Base-by-base conservation (phyloP, 2,797 vertebrate species). In the Peromyscus melanophrys region DNA sequence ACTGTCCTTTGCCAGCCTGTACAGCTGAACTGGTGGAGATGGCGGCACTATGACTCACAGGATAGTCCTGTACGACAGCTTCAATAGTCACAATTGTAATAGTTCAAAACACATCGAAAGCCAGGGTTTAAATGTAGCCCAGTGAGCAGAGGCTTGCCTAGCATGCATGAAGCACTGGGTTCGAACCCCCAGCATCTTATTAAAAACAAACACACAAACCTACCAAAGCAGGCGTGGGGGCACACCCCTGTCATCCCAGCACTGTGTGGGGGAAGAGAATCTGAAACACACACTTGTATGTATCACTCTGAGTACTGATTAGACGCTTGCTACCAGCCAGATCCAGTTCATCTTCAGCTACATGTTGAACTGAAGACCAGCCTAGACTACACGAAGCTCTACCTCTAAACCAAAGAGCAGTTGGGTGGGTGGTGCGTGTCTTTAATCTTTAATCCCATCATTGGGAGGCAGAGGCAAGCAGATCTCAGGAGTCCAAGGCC, bases 351-450 rank as follows among this genome's bases (percentile, higher is more conserved):
- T 86, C 63, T 69, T 86, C 23, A 1, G 83, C 63, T 52, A 37
- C 43, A 16, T n/a, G 43, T 16, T 52, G 6, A 69, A 16, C 14
- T 69, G 63, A 86, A 86, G 31, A 52, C 5, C 43, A 69, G 31
- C 19, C 46, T 14, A 43, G 43, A 7, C 21, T 85, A 16, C 63
- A 49, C 2, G 83, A 52, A 67, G 83, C 63, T 85, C 61, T 46
- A 11, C 10, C 17, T 84, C 21, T 1, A 67, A 49, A 34, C 19
- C 40, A 34, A 83, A 82, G 23, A n/a, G 31, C 43, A 86, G 3
- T 7, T 69, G 43, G 8, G 8, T 11, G 1, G 57, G 13, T 16
- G 23, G 13, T 6, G 2, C 55, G 29, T 0, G 2, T 10, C 55
- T 27, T 40, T 40, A 82, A 40, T 82, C n/a, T n/a, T n/a, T n/a